phyloP scores from a whole-genome alignment of 1,140 invertebrate species.

The Wiebesia pumilae region DNA sequence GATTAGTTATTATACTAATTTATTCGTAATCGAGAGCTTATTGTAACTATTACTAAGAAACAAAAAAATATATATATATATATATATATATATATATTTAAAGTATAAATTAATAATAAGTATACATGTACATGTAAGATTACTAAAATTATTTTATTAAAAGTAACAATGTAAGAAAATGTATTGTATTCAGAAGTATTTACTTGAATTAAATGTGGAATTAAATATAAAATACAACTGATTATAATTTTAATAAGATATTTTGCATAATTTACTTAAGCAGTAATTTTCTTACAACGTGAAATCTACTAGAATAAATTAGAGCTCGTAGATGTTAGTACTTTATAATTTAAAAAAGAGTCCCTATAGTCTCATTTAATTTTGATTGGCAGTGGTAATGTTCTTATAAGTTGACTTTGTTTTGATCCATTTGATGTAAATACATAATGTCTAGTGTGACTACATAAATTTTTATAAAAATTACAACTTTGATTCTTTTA shows the following conservation, averaged over 20 bases:
- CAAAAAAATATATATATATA: too few relatives aligned
- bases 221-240: too few relatives aligned
- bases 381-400: background rate
- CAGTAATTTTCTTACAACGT: background rate
- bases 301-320: background rate
- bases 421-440: background rate
- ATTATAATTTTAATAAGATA: background rate
- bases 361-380: constrained; percentile 4
- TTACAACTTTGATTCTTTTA: background rate
- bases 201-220: too few relatives aligned
- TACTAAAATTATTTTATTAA: too few relatives aligned
- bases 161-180: too few relatives aligned
- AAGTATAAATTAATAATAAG: too few relatives aligned
- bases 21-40: too few relatives aligned
- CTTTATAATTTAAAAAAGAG: background rate
- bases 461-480: background rate
- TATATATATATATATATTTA: background rate
- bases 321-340: background rate
- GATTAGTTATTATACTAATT: too few relatives aligned
- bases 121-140: too few relatives aligned
- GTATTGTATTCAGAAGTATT: too few relatives aligned
- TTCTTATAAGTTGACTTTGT: background rate
- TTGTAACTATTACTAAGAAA: background rate
- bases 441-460: background rate
- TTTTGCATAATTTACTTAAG: background rate